Percentiles rank a stretch among this genome's conserved stretches.
phyloP scores from a whole-genome alignment of 2,888 invertebrate species.

The Petrolisthes cinctipes region DNA sequence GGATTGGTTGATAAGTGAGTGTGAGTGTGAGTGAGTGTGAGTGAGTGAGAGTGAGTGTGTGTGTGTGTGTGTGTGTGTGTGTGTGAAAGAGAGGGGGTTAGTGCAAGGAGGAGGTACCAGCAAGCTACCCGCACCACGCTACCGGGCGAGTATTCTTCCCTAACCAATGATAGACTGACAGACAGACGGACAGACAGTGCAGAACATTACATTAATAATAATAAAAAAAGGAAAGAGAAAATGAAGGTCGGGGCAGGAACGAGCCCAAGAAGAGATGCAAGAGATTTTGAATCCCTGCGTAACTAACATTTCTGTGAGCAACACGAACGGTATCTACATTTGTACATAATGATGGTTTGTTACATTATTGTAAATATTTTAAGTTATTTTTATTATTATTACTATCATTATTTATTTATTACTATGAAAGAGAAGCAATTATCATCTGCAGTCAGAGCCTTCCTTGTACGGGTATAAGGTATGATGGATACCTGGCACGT shows the following conservation, averaged over 20 bases:
- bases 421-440: constrained; percentile 55
- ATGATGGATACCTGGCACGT: constrained; percentile 48
- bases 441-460: constrained; percentile 65
- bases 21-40: background rate
- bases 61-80: constrained; percentile 14
- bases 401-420: constrained; percentile 34
- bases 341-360: constrained; percentile 59
- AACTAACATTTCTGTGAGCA: constrained; percentile 59
- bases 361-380: constrained; percentile 55
- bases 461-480: constrained; percentile 60
- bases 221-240: constrained; percentile 29
- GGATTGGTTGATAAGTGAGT: background rate
- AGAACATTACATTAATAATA: constrained; percentile 46
- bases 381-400: constrained; percentile 20
- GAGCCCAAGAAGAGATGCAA: constrained; percentile 49
- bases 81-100: background rate
- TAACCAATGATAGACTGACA: constrained; percentile 49
- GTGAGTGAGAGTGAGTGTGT: background rate
- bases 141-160: constrained; percentile 49
- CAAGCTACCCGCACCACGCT: background rate
- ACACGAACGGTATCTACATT: constrained; percentile 65
- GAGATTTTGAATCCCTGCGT: constrained; percentile 51
- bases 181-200: constrained; percentile 41
- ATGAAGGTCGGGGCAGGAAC: constrained; percentile 20
- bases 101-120: background rate